phyloP scores from a whole-genome alignment of 2,888 invertebrate genomes.

The Aphodius sticticus region DNA sequence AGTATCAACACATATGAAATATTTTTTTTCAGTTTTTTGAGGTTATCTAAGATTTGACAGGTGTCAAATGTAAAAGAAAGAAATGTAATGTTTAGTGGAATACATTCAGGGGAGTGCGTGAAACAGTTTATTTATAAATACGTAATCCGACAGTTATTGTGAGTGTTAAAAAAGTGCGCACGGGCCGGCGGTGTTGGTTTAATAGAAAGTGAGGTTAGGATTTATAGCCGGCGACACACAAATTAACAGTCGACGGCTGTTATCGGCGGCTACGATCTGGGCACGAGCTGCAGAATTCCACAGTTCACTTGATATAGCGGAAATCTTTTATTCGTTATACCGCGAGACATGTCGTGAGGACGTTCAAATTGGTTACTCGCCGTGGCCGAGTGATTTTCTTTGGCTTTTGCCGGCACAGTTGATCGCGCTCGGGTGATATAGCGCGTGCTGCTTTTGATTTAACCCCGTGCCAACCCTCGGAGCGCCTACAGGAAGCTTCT shows the following conservation, averaged over 20 bases:
- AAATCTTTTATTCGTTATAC: neutral
- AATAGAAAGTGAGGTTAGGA: constrained; percentile 4
- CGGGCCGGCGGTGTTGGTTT: neutral
- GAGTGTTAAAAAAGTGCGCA: neutral
- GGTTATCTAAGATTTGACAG: too few relatives aligned
- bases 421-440: constrained; percentile 15
- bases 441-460: constrained; percentile 17
- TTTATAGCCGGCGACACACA: constrained; percentile 4
- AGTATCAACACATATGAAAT: too few relatives aligned
- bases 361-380: neutral
- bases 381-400: neutral
- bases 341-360: neutral
- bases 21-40: too few relatives aligned
- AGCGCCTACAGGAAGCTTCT: constrained; percentile 13
- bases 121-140: neutral
- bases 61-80: too few relatives aligned
- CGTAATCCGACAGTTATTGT: neutral
- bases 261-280: neutral
- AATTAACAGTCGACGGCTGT: neutral
- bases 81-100: neutral
- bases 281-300: neutral
- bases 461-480: constrained; percentile 1
- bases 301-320: neutral
- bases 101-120: neutral
- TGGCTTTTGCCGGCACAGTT: constrained; percentile 9